These are phyloP conservation scores for Drosophila ustulata DNA, from an alignment of 2,888 invertebrate genomes.

Conservation along the genomic window DNA sequence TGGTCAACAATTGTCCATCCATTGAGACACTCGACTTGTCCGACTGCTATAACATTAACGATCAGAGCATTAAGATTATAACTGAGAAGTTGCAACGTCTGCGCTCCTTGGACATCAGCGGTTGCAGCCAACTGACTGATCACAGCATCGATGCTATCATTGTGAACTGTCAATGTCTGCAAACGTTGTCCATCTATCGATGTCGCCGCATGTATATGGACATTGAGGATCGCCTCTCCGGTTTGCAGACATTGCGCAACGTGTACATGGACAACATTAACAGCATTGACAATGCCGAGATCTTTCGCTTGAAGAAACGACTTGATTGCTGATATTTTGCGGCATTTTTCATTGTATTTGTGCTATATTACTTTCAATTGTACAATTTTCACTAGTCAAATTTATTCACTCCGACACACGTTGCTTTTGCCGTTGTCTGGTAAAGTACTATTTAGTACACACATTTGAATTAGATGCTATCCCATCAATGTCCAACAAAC, in stretches of 20 bases:
- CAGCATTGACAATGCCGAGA: slow-evolving; percentile 81
- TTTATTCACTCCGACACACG: neutral
- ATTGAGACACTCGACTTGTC: slow-evolving; percentile 89
- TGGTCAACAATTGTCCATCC: slow-evolving; percentile 89
- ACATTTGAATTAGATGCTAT: slow-evolving; percentile 8
- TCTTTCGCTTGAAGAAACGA: slow-evolving; percentile 82
- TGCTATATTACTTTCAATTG: slow-evolving; percentile 83
- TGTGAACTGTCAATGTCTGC: slow-evolving; percentile 85
- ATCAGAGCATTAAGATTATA: slow-evolving; percentile 87
- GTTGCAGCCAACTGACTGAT: slow-evolving; percentile 87
- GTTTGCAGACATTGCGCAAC: slow-evolving; percentile 78
- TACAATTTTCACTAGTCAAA: slow-evolving; percentile 82
- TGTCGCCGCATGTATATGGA: slow-evolving; percentile 84
- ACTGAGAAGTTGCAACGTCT: slow-evolving; percentile 84
- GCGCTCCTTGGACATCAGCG: slow-evolving; percentile 83
- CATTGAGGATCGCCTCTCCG: slow-evolving; percentile 82
- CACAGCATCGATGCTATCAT: slow-evolving; percentile 86
- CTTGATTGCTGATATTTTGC: slow-evolving; percentile 85
- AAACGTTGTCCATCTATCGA: slow-evolving; percentile 81
- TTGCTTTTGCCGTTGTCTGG: slow-evolving; percentile 5
- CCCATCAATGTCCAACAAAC: slow-evolving; percentile 37
- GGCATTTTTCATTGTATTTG: slow-evolving; percentile 82
- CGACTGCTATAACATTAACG: slow-evolving; percentile 89
- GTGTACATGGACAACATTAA: slow-evolving; percentile 81
- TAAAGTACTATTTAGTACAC: slow-evolving; percentile 4